Conservation (phyloP, 2,888 invertebrate genomes). For the Diplazon laetatorius region DNA sequence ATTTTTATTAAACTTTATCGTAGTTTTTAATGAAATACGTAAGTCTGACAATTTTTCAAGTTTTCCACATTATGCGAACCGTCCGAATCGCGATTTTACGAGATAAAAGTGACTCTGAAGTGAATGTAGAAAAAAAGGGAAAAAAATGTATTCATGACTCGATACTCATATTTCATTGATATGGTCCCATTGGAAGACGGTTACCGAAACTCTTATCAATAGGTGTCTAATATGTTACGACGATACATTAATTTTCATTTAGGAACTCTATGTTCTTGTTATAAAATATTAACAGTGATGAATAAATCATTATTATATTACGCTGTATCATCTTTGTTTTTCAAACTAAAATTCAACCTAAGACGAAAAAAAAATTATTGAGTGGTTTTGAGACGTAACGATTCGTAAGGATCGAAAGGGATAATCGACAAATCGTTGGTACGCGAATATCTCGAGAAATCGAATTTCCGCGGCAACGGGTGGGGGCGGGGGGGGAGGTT, state of each 20-base stretch:
- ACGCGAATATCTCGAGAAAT: slow-evolving; percentile 11
- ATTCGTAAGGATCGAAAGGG: slow-evolving; percentile 1
- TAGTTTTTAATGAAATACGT: too few relatives aligned
- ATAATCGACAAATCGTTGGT: slow-evolving; percentile 26
- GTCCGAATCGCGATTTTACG: too few relatives aligned
- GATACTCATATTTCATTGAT: background rate
- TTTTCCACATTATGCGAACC: background rate
- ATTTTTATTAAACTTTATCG: background rate
- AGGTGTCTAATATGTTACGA: background rate
- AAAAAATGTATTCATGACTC: background rate
- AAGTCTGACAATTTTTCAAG: background rate
- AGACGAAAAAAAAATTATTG: background rate
- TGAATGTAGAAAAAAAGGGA: too few relatives aligned
- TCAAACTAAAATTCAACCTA: background rate
- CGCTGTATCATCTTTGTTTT: background rate
- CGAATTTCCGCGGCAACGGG: too few relatives aligned
- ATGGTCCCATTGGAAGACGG: background rate
- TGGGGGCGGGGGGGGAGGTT: too few relatives aligned
- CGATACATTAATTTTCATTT: too few relatives aligned
- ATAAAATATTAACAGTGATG: too few relatives aligned
- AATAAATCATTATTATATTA: background rate
- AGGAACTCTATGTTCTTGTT: too few relatives aligned
- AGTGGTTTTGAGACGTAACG: background rate
- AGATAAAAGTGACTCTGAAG: too few relatives aligned
- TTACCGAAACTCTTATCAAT: background rate